phyloP scores from a whole-genome alignment of 1,140 invertebrate species.

The Heliconius nattereri region DNA sequence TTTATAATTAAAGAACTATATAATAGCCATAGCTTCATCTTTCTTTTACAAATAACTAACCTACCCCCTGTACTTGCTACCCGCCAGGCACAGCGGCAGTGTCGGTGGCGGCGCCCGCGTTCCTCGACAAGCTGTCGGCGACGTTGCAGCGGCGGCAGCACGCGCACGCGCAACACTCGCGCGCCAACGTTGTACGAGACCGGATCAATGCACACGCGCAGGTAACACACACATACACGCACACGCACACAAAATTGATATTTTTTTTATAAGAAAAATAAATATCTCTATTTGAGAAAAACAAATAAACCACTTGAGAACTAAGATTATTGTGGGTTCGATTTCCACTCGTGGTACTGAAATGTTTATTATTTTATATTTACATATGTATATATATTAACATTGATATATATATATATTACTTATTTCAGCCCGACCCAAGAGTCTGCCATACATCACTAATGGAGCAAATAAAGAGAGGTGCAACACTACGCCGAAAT shows the following conservation, averaged over 20 bases:
- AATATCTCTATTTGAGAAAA: not conserved
- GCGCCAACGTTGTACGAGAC: slow-evolving; percentile 82
- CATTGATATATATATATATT: not conserved
- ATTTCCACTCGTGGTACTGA: no score
- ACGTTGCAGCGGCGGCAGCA: slow-evolving; percentile 84
- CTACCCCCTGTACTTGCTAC: no score
- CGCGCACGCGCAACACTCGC: slow-evolving; percentile 55
- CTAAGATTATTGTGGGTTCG: no score
- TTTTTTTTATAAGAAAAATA: not conserved
- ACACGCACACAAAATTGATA: no score
- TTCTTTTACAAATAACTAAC: no score
- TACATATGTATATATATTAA: not conserved
- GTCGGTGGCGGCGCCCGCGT: slow-evolving; percentile 64
- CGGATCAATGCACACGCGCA: slow-evolving; percentile 85
- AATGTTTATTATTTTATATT: no score
- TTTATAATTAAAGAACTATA: no score
- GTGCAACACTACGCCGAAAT: slow-evolving; percentile 88
- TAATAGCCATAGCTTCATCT: no score
- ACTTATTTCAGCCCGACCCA: slow-evolving; percentile 83
- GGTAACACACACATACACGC: slow-evolving; percentile 56
- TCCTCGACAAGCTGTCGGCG: slow-evolving; percentile 88
- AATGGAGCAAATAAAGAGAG: slow-evolving; percentile 95
- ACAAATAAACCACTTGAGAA: no score
- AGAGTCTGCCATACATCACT: slow-evolving; percentile 87
- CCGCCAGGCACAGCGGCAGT: slow-evolving; percentile 44